These are phyloP conservation scores for Trypoxylon attenuatum DNA, from an alignment of 2,888 invertebrate genomes.

Conservation along the genomic window DNA sequence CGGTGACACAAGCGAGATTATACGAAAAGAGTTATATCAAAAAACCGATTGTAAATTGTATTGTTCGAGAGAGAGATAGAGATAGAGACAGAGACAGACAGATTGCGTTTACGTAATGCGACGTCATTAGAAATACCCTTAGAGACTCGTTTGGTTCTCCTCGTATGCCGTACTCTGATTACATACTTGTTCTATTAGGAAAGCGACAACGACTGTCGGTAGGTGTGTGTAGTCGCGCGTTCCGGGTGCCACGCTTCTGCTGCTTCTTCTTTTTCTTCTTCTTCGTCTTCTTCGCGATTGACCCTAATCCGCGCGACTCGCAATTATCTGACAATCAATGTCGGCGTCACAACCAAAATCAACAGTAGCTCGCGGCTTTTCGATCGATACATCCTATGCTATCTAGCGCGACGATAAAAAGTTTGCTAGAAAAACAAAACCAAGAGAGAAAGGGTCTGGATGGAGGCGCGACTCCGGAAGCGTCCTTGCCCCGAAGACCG, in stretches of 20 bases:
- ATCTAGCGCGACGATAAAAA: neutral
- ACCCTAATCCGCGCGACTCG: too few species aligned
- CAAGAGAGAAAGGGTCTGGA: neutral
- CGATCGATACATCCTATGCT: too few species aligned
- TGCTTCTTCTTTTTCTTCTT: slow-evolving; percentile 13
- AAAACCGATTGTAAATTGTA: slow-evolving; percentile 64
- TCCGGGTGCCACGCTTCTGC: too few species aligned
- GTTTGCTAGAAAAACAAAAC: neutral
- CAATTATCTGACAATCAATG: too few species aligned
- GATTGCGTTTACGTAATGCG: slow-evolving; percentile 24
- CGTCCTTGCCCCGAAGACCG: too few species aligned
- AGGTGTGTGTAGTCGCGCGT: slow-evolving; percentile 32
- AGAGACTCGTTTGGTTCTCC: slow-evolving; percentile 5
- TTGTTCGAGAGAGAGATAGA: slow-evolving; percentile 45
- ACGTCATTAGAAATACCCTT: slow-evolving; percentile 21
- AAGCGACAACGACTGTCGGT: slow-evolving; percentile 19
- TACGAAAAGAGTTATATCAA: slow-evolving; percentile 63
- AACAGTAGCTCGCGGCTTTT: too few species aligned
- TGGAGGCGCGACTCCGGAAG: too few species aligned
- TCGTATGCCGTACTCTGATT: slow-evolving; percentile 24
- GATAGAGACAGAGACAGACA: too few species aligned
- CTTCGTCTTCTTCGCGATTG: neutral
- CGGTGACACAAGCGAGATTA: slow-evolving; percentile 55
- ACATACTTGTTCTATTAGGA: slow-evolving; percentile 33
- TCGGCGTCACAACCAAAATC: neutral